phyloP scores from a whole-genome alignment of 2,797 vertebrate genomes.

The Adrianichthys oophorus region DNA sequence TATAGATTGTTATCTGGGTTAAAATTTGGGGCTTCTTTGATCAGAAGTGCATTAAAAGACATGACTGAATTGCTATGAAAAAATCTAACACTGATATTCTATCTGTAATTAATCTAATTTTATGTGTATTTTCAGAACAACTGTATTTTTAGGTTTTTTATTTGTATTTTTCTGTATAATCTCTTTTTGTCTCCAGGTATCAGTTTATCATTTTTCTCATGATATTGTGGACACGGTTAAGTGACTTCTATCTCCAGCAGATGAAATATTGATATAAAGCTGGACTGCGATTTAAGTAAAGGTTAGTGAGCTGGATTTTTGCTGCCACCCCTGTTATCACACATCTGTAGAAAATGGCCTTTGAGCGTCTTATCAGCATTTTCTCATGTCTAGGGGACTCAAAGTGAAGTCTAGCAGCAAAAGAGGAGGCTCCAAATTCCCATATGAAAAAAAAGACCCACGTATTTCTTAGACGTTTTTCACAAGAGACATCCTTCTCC shows the following conservation, averaged over 20 bases:
- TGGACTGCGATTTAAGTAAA: slow-evolving; percentile 38
- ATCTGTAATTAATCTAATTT: too few species aligned
- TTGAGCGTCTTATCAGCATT: slow-evolving; percentile 51
- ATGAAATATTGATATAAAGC: slow-evolving; percentile 21
- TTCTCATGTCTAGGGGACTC: slow-evolving; percentile 57
- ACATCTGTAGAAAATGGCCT: slow-evolving; percentile 30
- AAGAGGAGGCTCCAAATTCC: slow-evolving; percentile 56
- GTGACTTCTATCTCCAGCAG: slow-evolving; percentile 2
- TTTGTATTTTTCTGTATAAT: too few species aligned
- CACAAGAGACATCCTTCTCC: slow-evolving; percentile 21
- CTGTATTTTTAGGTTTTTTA: too few species aligned
- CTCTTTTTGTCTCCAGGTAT: too few species aligned
- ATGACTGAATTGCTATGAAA: too few species aligned
- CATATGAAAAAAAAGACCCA: neutral
- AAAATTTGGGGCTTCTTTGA: too few species aligned
- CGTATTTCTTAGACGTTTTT: slow-evolving; percentile 20
- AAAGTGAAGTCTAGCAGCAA: slow-evolving; percentile 39
- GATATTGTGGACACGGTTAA: too few species aligned
- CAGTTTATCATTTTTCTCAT: too few species aligned
- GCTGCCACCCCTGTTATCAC: slow-evolving; percentile 66
- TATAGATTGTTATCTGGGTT: too few species aligned
- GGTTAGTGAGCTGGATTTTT: slow-evolving; percentile 32
- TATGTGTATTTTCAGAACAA: too few species aligned
- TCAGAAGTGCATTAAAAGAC: too few species aligned
- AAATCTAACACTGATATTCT: too few species aligned